Conservation (phyloP, 2,113 vertebrate species). For the Peromyscus maniculatus region DNA sequence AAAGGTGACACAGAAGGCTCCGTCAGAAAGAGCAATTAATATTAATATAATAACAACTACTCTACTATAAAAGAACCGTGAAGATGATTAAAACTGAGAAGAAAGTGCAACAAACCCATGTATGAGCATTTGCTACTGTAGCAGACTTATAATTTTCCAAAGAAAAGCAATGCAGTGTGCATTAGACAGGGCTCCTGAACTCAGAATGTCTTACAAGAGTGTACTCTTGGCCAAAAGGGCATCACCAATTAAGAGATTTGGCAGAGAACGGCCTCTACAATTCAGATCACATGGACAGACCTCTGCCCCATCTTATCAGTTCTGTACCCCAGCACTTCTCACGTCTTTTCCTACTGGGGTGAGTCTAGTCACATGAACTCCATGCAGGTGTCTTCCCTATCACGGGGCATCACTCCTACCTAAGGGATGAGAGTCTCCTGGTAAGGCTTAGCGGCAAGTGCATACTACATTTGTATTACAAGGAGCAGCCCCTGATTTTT, state of each 20-base stretch:
- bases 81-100: slow-evolving; percentile 84
- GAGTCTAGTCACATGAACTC: slow-evolving; percentile 13
- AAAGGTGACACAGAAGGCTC: slow-evolving; percentile 34
- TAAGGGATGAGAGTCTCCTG: slow-evolving; percentile 87
- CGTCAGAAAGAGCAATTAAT: slow-evolving; percentile 80
- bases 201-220: slow-evolving; percentile 56
- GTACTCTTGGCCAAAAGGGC: slow-evolving; percentile 66
- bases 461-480: slow-evolving; percentile 84
- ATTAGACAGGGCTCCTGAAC: slow-evolving; percentile 58
- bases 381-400: slow-evolving; percentile 12
- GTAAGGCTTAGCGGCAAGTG: slow-evolving; percentile 91
- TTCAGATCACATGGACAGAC: not conserved
- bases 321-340: slow-evolving; percentile 24
- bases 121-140: slow-evolving; percentile 83
- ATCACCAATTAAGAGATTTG: slow-evolving; percentile 52
- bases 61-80: slow-evolving; percentile 76
- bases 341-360: not conserved
- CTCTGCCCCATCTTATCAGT: not conserved
- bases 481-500: slow-evolving; percentile 89
- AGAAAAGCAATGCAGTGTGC: slow-evolving; percentile 72
- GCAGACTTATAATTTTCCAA: slow-evolving; percentile 68
- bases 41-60: slow-evolving; percentile 84
- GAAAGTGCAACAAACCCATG: slow-evolving; percentile 87
- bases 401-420: slow-evolving; percentile 65
- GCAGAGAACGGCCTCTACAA: slow-evolving; percentile 65